Evolutionary conservation across 2,113 vertebrate species (phyloP).

Genomic region (Athene cunicularia): DNA sequence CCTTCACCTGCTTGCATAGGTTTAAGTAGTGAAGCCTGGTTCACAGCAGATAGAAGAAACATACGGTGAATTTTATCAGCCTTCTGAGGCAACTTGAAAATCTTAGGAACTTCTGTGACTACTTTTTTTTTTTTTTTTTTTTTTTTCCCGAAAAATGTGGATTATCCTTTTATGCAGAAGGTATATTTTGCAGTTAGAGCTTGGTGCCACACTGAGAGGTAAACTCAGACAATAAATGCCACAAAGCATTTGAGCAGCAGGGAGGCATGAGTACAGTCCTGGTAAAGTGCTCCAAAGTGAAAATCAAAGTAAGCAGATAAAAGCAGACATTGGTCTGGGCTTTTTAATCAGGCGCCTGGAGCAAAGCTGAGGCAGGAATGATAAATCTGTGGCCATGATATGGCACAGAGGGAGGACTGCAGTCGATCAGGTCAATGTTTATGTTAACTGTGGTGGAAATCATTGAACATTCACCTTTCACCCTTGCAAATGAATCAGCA

Average conservation of each 20-base stretch:
- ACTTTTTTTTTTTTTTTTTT: too few relatives aligned
- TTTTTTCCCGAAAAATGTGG: too few relatives aligned
- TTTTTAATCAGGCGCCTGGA: constrained; percentile 65
- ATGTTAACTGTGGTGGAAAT: constrained; percentile 59
- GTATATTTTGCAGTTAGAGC: constrained; percentile 12
- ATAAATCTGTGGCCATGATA: constrained; percentile 51
- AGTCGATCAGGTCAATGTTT: constrained; percentile 51
- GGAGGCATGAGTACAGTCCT: background rate
- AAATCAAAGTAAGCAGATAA: constrained; percentile 68
- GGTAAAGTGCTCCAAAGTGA: constrained; percentile 45
- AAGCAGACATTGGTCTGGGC: constrained; percentile 39
- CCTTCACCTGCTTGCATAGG: background rate
- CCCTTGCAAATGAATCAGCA: constrained; percentile 50
- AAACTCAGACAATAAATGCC: constrained; percentile 65
- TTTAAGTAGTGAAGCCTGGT: constrained; percentile 20
- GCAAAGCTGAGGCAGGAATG: constrained; percentile 35
- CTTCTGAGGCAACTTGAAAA: constrained; percentile 21
- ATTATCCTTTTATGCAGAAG: constrained; percentile 20
- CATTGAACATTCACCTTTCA: constrained; percentile 56
- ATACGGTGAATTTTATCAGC: constrained; percentile 46
- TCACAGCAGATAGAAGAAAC: constrained; percentile 45
- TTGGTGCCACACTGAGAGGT: constrained; percentile 39
- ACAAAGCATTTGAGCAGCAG: constrained; percentile 44
- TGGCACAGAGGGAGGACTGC: background rate
- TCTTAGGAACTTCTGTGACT: background rate